Base-by-base conservation (phyloP, 2,113 vertebrate genomes). In the Ictalurus furcatus region DNA sequence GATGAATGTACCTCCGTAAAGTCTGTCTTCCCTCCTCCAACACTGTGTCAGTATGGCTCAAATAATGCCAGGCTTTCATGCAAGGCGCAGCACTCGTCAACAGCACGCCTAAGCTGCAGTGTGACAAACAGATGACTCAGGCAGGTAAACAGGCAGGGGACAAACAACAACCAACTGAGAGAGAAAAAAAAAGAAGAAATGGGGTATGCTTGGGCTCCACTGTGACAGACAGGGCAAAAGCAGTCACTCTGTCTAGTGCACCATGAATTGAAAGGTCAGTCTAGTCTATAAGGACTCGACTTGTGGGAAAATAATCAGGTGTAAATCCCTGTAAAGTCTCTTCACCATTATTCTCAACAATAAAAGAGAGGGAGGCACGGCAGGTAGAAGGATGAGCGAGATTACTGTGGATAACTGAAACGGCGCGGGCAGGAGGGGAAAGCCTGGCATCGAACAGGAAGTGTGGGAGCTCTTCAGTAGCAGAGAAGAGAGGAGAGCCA, bases 81-180 rank as follows among this genome's bases (percentile, higher is more conserved):
- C 91, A 86, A 88, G 89, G 89, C 52, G 56, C 88, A 91, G 88
- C 78, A 0, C 87, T 88, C 74, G 34, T 91, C 89, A 89, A 88
- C 89, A 79, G 88, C 67, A 76, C 25, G 83, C 81, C 61, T 56
- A 61, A 88, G 90, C 88, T 86, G 73, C 88, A 88, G 85, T 88
- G 86, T 90, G 88, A 90, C 91, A 92, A 91, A 88, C 67, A 79
- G 87, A 92, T 88, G 90, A 91, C 84, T 92, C 88, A 89, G 71
- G 82, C 87, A 92, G 90, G 91, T 88, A 91, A 91, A 92, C 85
- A 88, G 88, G 90, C 91, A 88, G 71, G 63, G 88, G 88, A 88
- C 73, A 91, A 88, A 88, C 84, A 88, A 88, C 90, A 89, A 63
- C 76, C 85, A 88, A 79, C 83, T 25, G 85, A 78, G 87, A 63